Evolutionary conservation across 2,888 invertebrate species (phyloP).

Genomic region (Nomada goodeniana): DNA sequence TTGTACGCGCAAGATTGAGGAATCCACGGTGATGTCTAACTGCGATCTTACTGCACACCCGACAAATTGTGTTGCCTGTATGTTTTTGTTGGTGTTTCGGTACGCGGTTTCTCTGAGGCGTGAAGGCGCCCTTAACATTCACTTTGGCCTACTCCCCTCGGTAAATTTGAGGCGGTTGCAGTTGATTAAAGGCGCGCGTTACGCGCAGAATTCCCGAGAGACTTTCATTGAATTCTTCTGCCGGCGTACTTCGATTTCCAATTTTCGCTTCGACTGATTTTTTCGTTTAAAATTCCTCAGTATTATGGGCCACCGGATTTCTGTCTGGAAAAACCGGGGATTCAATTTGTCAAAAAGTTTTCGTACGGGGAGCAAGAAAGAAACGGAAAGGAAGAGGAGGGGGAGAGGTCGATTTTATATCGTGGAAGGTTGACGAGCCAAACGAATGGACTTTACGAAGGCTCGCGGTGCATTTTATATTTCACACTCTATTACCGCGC

Average conservation of each 20-base stretch:
- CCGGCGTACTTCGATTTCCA: background rate
- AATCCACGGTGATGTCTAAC: background rate
- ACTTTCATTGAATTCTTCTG: background rate
- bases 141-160: constrained; percentile 8
- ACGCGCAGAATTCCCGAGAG: background rate
- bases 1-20: background rate
- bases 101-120: constrained; percentile 14
- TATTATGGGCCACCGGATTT: too few relatives aligned
- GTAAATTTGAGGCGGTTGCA: constrained; percentile 15
- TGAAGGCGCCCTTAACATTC: constrained; percentile 20
- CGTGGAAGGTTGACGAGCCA: constrained; percentile 22
- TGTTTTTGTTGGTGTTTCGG: constrained; percentile 7
- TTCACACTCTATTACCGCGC: background rate
- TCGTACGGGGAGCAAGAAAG: background rate
- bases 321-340: too few relatives aligned
- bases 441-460: background rate
- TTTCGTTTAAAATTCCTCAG: too few relatives aligned
- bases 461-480: constrained; percentile 3
- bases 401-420: constrained; percentile 3
- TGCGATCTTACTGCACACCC: background rate
- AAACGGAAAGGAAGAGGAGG: background rate
- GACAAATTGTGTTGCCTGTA: constrained; percentile 10
- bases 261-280: too few relatives aligned
- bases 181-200: constrained; percentile 1
- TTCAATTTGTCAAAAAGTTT: background rate